Base-by-base conservation (phyloP, 2,113 vertebrate species). In the Mionectes macconnelli region DNA sequence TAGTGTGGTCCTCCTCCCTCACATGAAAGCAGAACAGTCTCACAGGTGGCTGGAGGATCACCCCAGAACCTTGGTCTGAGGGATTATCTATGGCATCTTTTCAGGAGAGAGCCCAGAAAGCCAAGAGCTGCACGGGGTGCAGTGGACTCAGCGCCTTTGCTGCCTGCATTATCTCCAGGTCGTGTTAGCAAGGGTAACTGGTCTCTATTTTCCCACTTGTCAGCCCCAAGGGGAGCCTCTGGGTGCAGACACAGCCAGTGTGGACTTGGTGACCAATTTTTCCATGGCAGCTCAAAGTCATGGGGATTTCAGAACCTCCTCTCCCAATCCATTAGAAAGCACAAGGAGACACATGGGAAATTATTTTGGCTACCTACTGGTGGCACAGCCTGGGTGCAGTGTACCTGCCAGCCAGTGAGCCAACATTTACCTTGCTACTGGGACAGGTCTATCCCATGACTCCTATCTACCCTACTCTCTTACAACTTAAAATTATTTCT, bases 141-240 rank as follows among this genome's bases (percentile, higher is more conserved):
- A 49, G 25, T 15, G 27, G 31, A 24, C 59, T 53, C 0, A 0
- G 12, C 59, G 50, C 25, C 56, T 87, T 37, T 1, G 0, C 25
- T 44, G 39, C 31, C 44, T 44, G 23, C 0, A 0, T 40, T 82
- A 75, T 69, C 59, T 79, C 67, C 35, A 52, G 1, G 18, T 21
- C 22, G 19, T 50, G 77, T 22, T 57, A 68, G 60, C 50, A 39
- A 56, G 81, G 23, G 59, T 24, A 42, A 73, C 18, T 20, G 42
- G 15, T 67, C 53, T 67, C 53, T 76, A 4, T 64, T 82, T 84
- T 62, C 53, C 68, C 11, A 2, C 25, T 57, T 76, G 57, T 11
- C 57, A 66, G 53, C n/a, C 42, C 45, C 1, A 0, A 64, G 57
- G 14, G 25, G 7, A 79, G 10, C 42, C 12, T 69, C 52, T 64